Conservation (phyloP, 2,888 invertebrate genomes). For the Melanotus villosus region DNA sequence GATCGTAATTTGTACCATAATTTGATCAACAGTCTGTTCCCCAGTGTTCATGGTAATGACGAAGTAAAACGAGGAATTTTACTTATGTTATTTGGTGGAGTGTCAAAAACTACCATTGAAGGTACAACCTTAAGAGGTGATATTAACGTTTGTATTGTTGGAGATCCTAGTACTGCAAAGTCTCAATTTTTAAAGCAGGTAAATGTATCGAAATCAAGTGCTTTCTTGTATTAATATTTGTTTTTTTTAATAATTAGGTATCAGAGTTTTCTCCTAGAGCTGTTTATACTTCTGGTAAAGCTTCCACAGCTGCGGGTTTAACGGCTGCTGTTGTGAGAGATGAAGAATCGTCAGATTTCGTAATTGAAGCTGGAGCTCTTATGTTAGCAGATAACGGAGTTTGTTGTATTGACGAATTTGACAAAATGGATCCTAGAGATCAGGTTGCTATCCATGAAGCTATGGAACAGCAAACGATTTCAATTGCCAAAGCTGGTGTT, state of each 20-base stretch:
- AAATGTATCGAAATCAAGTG: constrained; percentile 49
- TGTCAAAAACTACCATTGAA: constrained; percentile 93
- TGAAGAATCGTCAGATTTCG: constrained; percentile 98
- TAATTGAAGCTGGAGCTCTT: constrained; percentile 99
- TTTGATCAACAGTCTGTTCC: constrained; percentile 92
- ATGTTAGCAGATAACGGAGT: constrained; percentile 99
- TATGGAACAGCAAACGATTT: constrained; percentile 99
- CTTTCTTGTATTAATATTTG: background rate
- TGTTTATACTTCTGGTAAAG: constrained; percentile 99
- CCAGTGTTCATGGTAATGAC: constrained; percentile 96
- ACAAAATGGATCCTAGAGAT: constrained; percentile 98
- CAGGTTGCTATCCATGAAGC: constrained; percentile 99
- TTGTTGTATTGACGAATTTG: constrained; percentile 99
- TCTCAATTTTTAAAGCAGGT: constrained; percentile 97
- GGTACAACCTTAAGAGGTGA: constrained; percentile 95
- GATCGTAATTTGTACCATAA: constrained; percentile 93
- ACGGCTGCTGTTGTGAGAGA: constrained; percentile 99
- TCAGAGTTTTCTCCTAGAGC: constrained; percentile 96
- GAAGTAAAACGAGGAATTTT: constrained; percentile 93
- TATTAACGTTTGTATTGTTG: constrained; percentile 97
- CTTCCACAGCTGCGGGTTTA: constrained; percentile 96
- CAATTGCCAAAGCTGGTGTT: constrained; percentile 97
- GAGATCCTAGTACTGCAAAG: constrained; percentile 99
- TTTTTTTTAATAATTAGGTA: constrained; percentile 62
- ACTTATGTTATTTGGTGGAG: constrained; percentile 97